These are phyloP conservation scores for Drosophila mulleri DNA, from an alignment of 2,888 invertebrate genomes.

Conservation along the genomic window DNA sequence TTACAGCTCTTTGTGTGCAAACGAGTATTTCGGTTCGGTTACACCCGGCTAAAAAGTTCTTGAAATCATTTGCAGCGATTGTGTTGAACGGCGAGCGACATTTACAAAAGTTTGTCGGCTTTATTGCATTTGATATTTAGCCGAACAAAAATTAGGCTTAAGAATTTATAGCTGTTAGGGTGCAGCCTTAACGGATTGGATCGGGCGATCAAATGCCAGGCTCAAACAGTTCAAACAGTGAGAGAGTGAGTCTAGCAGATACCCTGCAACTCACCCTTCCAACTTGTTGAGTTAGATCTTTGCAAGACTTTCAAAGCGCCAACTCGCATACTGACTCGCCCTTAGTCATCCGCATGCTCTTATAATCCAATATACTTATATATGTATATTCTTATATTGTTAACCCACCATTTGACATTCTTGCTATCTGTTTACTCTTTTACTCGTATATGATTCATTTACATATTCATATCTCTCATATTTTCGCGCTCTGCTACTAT, in stretches of 20 bases:
- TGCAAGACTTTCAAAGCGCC: too few species aligned
- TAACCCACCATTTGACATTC: too few species aligned
- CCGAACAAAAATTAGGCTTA: constrained; percentile 40
- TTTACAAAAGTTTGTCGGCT: constrained; percentile 30
- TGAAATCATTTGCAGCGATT: constrained; percentile 1
- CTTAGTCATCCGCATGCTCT: too few species aligned
- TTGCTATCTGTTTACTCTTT: too few species aligned
- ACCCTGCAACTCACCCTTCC: background rate
- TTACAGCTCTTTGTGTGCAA: background rate
- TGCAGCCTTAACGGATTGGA: constrained; percentile 48
- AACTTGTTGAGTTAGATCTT: too few species aligned
- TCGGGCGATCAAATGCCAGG: constrained; percentile 6
- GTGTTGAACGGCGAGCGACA: constrained; percentile 31
- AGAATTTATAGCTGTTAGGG: constrained; percentile 73
- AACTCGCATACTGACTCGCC: background rate
- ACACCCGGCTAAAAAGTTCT: background rate
- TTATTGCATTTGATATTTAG: constrained; percentile 55
- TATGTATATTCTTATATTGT: too few species aligned
- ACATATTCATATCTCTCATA: too few species aligned
- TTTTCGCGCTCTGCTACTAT: too few species aligned
- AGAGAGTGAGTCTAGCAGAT: background rate
- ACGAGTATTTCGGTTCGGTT: background rate
- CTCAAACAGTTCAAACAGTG: too few species aligned
- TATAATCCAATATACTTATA: too few species aligned
- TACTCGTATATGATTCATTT: too few species aligned